Evolutionary conservation across 53 echinoderm and acorn worm species (phyloP), one percentile per base, ranked within the genome.

Genomic region (Paelopatides confundens): DNA sequence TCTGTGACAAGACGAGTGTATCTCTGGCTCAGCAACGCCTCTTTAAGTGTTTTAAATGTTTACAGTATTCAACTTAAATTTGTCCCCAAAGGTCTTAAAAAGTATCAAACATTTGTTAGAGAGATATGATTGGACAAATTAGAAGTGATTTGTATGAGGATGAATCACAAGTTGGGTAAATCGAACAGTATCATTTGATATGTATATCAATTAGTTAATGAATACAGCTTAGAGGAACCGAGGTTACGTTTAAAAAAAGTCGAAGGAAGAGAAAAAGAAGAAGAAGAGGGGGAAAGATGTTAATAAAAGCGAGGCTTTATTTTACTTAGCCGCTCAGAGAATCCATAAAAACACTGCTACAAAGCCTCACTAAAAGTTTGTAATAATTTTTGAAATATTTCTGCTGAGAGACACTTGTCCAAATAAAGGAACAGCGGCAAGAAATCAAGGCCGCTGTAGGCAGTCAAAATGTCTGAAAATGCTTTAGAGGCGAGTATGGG

Each of bases 121-220:
- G 23, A 74, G 46, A 74, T 74, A 74, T 74, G 39, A 46, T 74
- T 74, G 39, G 74, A 74, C 43, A 74, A 74, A 74, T 74, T 74
- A 74, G 43, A 43, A 26, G 39, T 74, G 74, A 74, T 46, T 28
- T 10, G 74, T 43, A 74, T 40, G 6, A 43, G 39, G 40, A 74
- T 74, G 74, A 74, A 74, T 74, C 74, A 74, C 40, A 74, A 74
- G 40, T 46, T 27, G 12, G 39, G 46, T 74, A 39, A 40, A 74
- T 43, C 33, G 46, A 74, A 39, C 47, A 40, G 40, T 74, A 40
- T 26, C 9, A 39, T 18, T 35, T 74, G 74, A 74, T 74, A 40
- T 74, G 39, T 39, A 74, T 74, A 74, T 74, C 74, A 74, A 74
- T 74, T 74, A 74, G 74, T 74, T 74, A 74, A 74, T 74, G 74